Base-by-base conservation (phyloP, 2,113 vertebrate genomes). In the Tinamus guttatus region DNA sequence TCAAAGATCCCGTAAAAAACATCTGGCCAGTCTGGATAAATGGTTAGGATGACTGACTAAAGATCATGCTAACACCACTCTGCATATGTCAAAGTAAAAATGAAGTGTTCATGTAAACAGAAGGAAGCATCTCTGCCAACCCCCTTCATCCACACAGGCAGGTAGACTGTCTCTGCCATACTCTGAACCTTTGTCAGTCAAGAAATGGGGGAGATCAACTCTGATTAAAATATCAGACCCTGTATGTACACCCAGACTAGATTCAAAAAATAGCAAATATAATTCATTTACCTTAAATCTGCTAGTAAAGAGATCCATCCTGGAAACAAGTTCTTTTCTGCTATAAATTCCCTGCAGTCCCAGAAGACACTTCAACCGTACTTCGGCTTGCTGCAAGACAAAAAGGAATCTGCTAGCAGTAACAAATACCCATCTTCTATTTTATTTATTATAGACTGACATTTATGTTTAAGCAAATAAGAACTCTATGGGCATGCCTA, bases 271-370 rank as follows among this genome's bases (percentile, higher is more conserved):
- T 2, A 93, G n/a, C 45, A 73, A 80, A 80, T 22, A 65, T 67
- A 65, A 82, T 62, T 59, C 54, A 81, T 90, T 98, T 97, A 99
- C 99, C 98, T 99, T 99, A 97, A 99, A 99, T 92, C 98, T 98
- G 85, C 94, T 98, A 70, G 98, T 99, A 95, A 99, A 99, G 82
- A 99, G 98, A 95, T 99, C 98, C 92, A 99, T 98, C 95, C 98
- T 99, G 54, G 98, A 96, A 96, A 97, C 97, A 43, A 98, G 97
- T 22, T 97, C 93, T 90, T 98, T 98, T 81, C 98, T 98, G 71
- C 97, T 96, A 84, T 99, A 99, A 87, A 99, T 97, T 85, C 95
- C 97, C 89, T 99, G 98, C 7, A 99, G 97, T 91, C 97, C 98
- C 69, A 98, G 96, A 88, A 99, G 97, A 94, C 99, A 99, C 94